These are phyloP conservation scores for Cheilosia vulpina DNA, from an alignment of 2,888 invertebrate species.

Conservation along the genomic window DNA sequence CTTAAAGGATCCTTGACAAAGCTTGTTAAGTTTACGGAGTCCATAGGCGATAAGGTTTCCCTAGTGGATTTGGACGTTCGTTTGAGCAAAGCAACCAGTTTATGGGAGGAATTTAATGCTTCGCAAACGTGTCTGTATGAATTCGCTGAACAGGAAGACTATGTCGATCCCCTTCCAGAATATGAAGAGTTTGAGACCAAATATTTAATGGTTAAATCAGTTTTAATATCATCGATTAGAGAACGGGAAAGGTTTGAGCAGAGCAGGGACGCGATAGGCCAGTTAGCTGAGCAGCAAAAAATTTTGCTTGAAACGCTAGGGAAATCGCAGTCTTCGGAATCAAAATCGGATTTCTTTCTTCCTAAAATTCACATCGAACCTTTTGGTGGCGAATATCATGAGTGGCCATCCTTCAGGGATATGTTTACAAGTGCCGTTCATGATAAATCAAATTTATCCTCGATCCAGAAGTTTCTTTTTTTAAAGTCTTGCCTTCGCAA, in stretches of 20 bases:
- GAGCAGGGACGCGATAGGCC: background rate
- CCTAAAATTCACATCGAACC: constrained; percentile 19
- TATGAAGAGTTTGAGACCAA: constrained; percentile 20
- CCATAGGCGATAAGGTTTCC: no score
- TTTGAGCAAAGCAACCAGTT: background rate
- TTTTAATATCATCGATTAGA: constrained; percentile 1
- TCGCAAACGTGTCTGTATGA: background rate
- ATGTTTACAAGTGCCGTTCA: constrained; percentile 21
- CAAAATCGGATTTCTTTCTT: constrained; percentile 6
- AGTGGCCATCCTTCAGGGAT: constrained; percentile 27
- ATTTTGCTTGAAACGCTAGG: constrained; percentile 2
- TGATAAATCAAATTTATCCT: constrained; percentile 10
- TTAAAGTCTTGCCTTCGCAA: constrained; percentile 17
- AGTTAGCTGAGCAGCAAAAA: constrained; percentile 14
- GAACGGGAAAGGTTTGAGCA: background rate
- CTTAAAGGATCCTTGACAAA: no score
- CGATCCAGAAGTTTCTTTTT: constrained; percentile 28
- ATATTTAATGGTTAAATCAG: background rate
- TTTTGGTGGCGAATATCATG: constrained; percentile 12
- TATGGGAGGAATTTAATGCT: constrained; percentile 10
- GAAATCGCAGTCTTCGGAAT: background rate
- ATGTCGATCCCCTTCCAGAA: constrained; percentile 2
- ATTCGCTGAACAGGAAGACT: background rate
- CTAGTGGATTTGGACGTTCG: background rate
- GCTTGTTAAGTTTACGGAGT: no score